Evolutionary conservation across 2,113 vertebrate species (phyloP), one percentile per base, ranked within the genome.

Genomic region (Bos indicus): DNA sequence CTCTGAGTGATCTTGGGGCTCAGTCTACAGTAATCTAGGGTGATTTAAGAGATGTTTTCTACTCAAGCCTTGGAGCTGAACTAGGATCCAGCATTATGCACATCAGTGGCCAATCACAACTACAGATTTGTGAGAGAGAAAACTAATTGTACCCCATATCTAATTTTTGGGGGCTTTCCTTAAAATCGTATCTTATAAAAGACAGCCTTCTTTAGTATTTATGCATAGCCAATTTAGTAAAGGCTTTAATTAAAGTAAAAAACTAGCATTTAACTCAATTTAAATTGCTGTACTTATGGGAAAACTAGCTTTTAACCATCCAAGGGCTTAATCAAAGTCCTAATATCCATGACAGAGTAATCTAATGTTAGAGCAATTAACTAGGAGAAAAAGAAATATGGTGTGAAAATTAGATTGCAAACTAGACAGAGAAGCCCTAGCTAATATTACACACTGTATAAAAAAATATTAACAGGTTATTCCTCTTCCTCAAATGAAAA

Each of bases 231-330:
- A 91, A 82, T 60, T 95, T 92, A 57, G 25, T 90, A 90, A 95
- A 96, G 83, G 81, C 28, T 94, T 95, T 90, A 96, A 96, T 95
- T 96, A 96, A 92, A 80, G 94, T 46, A 25, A 96, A 97, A 95
- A 57, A 46, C 54, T 93, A 87, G 57, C 40, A 93, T 93, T 78
- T 84, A 90, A 88, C 94, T 95, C n/a, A 26, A 94, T 77, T 96
- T 96, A 94, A 94, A 95, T 96, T 87, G 43, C 36, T 91, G 78
- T 91, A 52, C 62, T 93, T 91, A 46, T 86, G 51, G 46, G 88
- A 97, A 94, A 90, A 33, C 40, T 86, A 90, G n/a, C 59, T 93
- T 96, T 95, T 91, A 95, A 95, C n/a, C 81, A 57, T 82, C 36
- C 2, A 30, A 96, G 88, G 81, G 7, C 14, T 97, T 98, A 96